Base-by-base conservation (phyloP, 2,797 vertebrate species). In the Sebastes goodei region DNA sequence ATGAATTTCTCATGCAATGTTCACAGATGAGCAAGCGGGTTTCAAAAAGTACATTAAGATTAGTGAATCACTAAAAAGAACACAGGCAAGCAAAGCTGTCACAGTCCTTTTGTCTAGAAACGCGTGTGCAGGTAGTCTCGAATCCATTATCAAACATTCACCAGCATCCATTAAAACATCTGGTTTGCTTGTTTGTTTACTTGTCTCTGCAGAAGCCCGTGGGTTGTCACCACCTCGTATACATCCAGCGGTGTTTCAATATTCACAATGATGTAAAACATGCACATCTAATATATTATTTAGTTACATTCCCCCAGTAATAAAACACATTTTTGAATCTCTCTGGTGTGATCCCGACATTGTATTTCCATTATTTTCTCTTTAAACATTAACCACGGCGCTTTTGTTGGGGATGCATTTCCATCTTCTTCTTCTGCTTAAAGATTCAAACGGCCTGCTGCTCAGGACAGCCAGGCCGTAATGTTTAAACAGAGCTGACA, bases 351-450 rank as follows among this genome's bases (percentile, higher is more conserved):
- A 97, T 96, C 95, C 93, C 69, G 90, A 95, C 96, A 95, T 95
- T 95, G 96, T 90, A 93, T 96, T 97, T 98, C 98, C 97, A 99
- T 98, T 97, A 98, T 96, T 95, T 91, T 94, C 97, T 98, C 94
- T 96, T 98, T 98, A 98, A 98, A 97, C 96, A 98, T 98, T 98
- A 97, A 98, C 97, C 96, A 93, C 62, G 67, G 92, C 15, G 42
- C 6, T 94, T 95, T 95, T 95, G 95, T 96, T 96, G 88, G 82
- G 86, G 92, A 94, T 94, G 92, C 93, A 91, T 94, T 95, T 95
- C 80, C 88, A 88, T 86, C 82, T 74, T 86, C 76, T 86, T 86
- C 90, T 42, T 82, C 85, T 92, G 95, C 92, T 94, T 86, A 79
- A 78, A 92, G 94, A 95, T 96, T 97, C 94, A 90, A 92, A 94